Evolutionary conservation across 2,888 invertebrate genomes (phyloP), one percentile per base, ranked within the genome.

Genomic region (Lasioglossum lativentre): DNA sequence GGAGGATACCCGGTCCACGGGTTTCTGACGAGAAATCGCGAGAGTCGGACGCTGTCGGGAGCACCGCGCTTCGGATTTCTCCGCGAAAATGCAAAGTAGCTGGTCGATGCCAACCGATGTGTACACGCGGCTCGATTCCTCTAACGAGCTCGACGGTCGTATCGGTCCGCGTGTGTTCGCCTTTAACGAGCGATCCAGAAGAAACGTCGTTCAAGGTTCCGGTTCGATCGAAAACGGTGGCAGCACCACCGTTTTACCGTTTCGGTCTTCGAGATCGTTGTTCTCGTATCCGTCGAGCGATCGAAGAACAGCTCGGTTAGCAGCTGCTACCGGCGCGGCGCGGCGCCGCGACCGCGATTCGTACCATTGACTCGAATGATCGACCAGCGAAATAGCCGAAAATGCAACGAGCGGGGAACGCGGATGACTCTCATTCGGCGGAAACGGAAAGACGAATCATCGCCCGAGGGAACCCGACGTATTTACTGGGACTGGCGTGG

Each of bases 41-140:
- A 71, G 52, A 71, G 71, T 42, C 66, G 56, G 34, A 80, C 75
- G 80, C 59, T 75, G 89, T 87, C 90, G 88, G 89, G n/a, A 23
- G 90, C 91, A 89, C 87, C 87, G 84, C 88, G 91, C 87, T 90
- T 91, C 88, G 88, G 90, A 92, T 93, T 92, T 92, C 91, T 89
- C 91, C 90, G 85, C 86, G 91, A 88, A 92, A 92, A 92, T 90
- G 89, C 90, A 89, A 92, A 91, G 83, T 40, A 74, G 45, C 40
- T 19, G 80, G 56, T 38, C 38, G 40, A 3, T 75, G 52, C 6
- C 19, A 45, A 16, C 38, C 74, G 52, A 40, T 40, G 52, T n/a
- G 27, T 56, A 38, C n/a, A 23, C 47, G 23, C 19, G 68, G n/a
- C 45, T 45, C 56, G 70, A 56, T 45, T 56, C 59, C 56, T 71